These are phyloP conservation scores for Sphaeramia orbicularis DNA, from an alignment of 2,797 vertebrate genomes.

Conservation along the genomic window DNA sequence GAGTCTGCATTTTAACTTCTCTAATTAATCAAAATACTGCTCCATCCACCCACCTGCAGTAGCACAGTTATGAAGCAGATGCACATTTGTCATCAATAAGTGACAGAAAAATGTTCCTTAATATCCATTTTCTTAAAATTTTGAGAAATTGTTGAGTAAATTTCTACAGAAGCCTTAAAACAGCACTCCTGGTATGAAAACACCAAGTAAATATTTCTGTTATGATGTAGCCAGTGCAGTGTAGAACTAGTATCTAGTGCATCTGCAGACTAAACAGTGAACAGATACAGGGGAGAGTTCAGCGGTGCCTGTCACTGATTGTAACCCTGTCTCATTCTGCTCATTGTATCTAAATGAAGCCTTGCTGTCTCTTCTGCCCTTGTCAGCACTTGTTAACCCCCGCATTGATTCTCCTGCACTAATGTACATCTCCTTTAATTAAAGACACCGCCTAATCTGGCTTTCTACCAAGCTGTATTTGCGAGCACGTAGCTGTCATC, in stretches of 20 bases:
- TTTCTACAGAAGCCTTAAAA: slow-evolving; percentile 2
- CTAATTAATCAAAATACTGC: slow-evolving; percentile 6
- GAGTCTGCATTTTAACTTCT: not conserved
- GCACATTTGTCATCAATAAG: not conserved
- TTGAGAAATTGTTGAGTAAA: slow-evolving; percentile 16
- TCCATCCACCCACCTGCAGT: not conserved
- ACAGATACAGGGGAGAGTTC: slow-evolving; percentile 24
- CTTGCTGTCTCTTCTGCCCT: slow-evolving; percentile 60
- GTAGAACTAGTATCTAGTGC: slow-evolving; percentile 14
- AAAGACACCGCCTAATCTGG: slow-evolving; percentile 69
- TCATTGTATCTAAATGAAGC: slow-evolving; percentile 67
- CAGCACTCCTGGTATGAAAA: slow-evolving; percentile 11
- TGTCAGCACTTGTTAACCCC: slow-evolving; percentile 78
- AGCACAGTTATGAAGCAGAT: not conserved
- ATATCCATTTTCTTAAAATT: slow-evolving; percentile 2
- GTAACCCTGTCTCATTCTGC: slow-evolving; percentile 48
- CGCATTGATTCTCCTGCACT: slow-evolving; percentile 70
- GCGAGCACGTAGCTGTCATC: slow-evolving; percentile 59
- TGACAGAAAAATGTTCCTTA: not conserved
- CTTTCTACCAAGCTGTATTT: slow-evolving; percentile 49
- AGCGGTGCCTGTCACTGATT: slow-evolving; percentile 23
- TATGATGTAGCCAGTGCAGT: slow-evolving; percentile 12
- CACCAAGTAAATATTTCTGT: slow-evolving; percentile 13
- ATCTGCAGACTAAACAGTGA: slow-evolving; percentile 15
- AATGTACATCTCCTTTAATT: slow-evolving; percentile 80